Percentiles rank a stretch among this genome's conserved stretches.
Evolutionary conservation across 1,140 invertebrate species (phyloP).

Genomic region (Ceratitis capitata): DNA sequence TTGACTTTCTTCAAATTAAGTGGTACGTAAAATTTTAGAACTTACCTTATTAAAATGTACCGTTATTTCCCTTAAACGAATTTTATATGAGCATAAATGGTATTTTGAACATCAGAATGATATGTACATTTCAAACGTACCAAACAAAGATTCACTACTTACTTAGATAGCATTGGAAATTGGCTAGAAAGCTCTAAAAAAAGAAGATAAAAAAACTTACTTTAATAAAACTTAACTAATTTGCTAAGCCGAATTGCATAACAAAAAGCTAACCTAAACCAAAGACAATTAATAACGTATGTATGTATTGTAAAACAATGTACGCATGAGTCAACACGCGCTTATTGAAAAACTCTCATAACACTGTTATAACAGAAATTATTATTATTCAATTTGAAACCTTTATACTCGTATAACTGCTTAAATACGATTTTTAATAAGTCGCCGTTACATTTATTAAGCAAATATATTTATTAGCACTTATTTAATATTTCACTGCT

Average conservation of each 20-base stretch:
- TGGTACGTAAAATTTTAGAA: neutral
- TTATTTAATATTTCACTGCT: neutral
- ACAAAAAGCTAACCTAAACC: constrained; percentile 23
- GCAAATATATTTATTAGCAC: neutral
- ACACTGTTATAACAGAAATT: neutral
- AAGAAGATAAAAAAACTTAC: neutral
- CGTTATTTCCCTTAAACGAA: neutral
- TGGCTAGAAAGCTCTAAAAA: neutral
- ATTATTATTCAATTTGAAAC: neutral
- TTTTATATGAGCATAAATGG: neutral
- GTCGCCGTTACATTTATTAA: neutral
- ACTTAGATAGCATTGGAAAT: neutral
- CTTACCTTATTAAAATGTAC: neutral
- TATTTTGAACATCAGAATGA: no score
- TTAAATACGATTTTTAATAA: neutral
- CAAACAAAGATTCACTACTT: neutral
- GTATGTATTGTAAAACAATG: neutral
- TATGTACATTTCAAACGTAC: neutral
- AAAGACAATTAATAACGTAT: neutral
- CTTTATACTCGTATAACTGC: neutral
- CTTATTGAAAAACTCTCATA: neutral
- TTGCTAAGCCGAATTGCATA: neutral
- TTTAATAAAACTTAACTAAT: neutral
- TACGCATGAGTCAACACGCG: neutral
- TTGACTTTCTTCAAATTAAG: no score